phyloP scores from a whole-genome alignment of 2,113 vertebrate genomes.

The Okapia johnstoni region DNA sequence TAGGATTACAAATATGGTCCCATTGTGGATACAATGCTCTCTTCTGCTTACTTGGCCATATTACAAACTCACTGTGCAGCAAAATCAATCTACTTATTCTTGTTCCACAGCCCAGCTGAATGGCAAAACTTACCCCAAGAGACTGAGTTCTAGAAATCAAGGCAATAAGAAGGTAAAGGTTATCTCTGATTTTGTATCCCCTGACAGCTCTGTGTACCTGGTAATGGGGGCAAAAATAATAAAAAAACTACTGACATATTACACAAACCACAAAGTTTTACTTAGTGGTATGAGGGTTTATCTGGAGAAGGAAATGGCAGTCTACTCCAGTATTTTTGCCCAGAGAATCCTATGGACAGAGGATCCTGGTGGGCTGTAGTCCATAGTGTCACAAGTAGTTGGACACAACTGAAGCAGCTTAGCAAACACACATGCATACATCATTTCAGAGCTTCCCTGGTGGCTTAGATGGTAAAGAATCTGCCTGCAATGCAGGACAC shows the following conservation, averaged over 20 bases:
- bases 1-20: neutral
- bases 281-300: neutral
- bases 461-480: neutral
- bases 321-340: neutral
- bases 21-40: fast-evolving
- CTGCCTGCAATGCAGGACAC: neutral
- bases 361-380: neutral
- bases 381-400: neutral
- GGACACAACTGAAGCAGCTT: neutral
- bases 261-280: neutral
- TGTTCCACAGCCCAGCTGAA: neutral
- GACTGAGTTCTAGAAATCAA: neutral
- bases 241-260: neutral
- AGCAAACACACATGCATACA: neutral
- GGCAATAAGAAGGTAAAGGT: neutral
- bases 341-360: neutral
- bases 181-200: neutral
- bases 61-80: too few species aligned
- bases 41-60: neutral
- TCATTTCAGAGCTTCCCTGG: neutral
- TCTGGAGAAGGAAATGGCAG: neutral
- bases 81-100: neutral
- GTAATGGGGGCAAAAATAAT: neutral
- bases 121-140: neutral
- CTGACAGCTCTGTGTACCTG: neutral